These are phyloP conservation scores for Sceloporus undulatus DNA, from an alignment of 2,113 vertebrate genomes.

Conservation along the genomic window DNA sequence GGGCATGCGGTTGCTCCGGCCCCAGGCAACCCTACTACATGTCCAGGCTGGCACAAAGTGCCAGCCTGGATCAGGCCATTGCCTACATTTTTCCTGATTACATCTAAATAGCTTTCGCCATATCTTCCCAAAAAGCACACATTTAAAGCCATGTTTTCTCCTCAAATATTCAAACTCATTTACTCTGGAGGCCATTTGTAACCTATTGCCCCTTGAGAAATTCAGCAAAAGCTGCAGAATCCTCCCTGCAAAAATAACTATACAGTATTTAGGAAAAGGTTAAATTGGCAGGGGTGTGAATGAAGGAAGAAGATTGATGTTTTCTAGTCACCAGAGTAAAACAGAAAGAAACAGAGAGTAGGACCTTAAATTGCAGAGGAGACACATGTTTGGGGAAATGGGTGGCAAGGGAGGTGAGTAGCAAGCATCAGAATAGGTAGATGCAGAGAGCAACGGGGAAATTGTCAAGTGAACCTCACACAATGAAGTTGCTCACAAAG, in stretches of 20 bases:
- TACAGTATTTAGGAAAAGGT: not conserved
- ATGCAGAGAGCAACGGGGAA: not conserved
- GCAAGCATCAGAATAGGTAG: not conserved
- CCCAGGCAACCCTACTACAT: too few species aligned
- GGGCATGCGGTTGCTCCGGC: too few species aligned
- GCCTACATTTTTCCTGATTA: not conserved
- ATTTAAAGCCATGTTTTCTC: not conserved
- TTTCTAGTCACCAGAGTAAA: not conserved
- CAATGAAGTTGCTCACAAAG: too few species aligned
- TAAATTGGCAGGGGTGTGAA: too few species aligned
- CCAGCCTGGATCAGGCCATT: too few species aligned
- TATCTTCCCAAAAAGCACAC: not conserved
- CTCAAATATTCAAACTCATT: slow-evolving; percentile 7
- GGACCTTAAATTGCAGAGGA: not conserved
- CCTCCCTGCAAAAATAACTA: not conserved
- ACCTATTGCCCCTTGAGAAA: not conserved
- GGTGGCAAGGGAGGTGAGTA: not conserved
- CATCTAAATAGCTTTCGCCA: not conserved
- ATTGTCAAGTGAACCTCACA: not conserved
- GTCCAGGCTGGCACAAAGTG: too few species aligned
- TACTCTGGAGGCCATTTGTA: not conserved
- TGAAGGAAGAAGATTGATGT: not conserved
- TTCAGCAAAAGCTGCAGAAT: not conserved
- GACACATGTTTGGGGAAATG: not conserved
- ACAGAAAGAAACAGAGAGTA: not conserved